Evolutionary conservation across 2,797 vertebrate species (phyloP).

Genomic region (Melanotaenia trifasciata): DNA sequence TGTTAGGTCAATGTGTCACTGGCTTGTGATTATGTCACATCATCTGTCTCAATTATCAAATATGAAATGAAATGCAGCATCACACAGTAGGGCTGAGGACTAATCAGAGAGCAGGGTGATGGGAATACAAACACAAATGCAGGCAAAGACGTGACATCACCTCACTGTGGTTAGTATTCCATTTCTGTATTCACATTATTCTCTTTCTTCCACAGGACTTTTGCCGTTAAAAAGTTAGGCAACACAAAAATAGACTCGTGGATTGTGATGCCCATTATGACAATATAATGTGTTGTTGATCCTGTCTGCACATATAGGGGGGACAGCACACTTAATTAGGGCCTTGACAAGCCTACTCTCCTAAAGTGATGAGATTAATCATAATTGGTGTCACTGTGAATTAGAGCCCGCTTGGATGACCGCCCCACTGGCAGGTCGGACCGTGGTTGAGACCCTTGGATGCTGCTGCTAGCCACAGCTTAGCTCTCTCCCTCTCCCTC

Average conservation of each 20-base stretch:
- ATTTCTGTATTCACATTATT: conserved; percentile 64
- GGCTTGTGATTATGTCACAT: conserved; percentile 79
- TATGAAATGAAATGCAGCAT: conserved; percentile 70
- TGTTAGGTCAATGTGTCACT: conserved; percentile 84
- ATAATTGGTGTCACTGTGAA: conserved; percentile 99
- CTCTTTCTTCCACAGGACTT: conserved; percentile 68
- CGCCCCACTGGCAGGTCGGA: conserved; percentile 93
- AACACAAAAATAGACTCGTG: conserved; percentile 85
- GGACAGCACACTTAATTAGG: conserved; percentile 98
- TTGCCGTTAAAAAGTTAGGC: conserved; percentile 82
- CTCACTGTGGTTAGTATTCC: conserved; percentile 37
- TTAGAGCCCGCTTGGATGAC: conserved; percentile 93
- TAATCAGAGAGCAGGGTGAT: conserved; percentile 57
- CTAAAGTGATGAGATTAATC: conserved; percentile 99
- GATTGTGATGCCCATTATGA: conserved; percentile 94
- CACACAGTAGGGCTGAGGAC: conserved; percentile 43
- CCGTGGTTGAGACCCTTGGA: conserved; percentile 94
- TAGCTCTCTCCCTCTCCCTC: conserved; percentile 62
- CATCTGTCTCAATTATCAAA: conserved; percentile 83
- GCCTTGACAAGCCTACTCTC: conserved; percentile 97
- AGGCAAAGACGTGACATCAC: conserved; percentile 58
- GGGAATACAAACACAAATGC: conserved; percentile 14
- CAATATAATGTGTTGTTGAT: conserved; percentile 94
- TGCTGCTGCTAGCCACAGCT: conserved; percentile 85
- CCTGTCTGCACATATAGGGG: conserved; percentile 92